A percentile compares a stretch with the other conserved stretches of the same genome.
Evolutionary conservation across 2,888 invertebrate species (phyloP).

Genomic region (Harpalus rubripes): DNA sequence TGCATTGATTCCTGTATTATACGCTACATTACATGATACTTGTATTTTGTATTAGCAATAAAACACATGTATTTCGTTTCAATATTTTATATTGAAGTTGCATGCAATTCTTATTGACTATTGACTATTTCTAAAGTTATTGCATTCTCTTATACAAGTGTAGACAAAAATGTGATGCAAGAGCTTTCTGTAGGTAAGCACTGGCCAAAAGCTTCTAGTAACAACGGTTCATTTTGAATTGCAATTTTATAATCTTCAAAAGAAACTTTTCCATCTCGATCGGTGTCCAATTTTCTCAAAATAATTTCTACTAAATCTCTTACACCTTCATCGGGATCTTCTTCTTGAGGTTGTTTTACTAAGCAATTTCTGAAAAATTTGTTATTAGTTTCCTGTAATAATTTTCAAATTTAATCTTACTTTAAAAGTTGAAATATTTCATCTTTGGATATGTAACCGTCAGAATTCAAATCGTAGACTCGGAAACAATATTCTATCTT

Average conservation of each 20-base stretch:
- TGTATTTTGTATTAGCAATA: neutral
- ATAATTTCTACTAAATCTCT: slow-evolving; percentile 87
- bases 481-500: slow-evolving; percentile 84
- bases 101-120: neutral
- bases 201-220: slow-evolving; percentile 87
- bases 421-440: slow-evolving; percentile 86
- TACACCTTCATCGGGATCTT: slow-evolving; percentile 86
- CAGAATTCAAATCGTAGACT: slow-evolving; percentile 86
- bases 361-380: slow-evolving; percentile 78
- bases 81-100: neutral
- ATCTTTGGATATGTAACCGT: slow-evolving; percentile 85
- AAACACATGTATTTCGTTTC: neutral
- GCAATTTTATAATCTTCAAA: slow-evolving; percentile 83
- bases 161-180: slow-evolving; percentile 76
- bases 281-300: slow-evolving; percentile 86
- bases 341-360: slow-evolving; percentile 85
- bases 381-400: neutral
- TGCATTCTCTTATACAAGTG: slow-evolving; percentile 68
- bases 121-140: neutral
- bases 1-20: too few relatives aligned
- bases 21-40: neutral
- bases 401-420: slow-evolving; percentile 69
- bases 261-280: slow-evolving; percentile 87
- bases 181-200: slow-evolving; percentile 84
- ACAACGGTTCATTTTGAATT: slow-evolving; percentile 83